Base-by-base conservation (phyloP, 1,140 invertebrate genomes). In the Phymorhynchus buccinoides region DNA sequence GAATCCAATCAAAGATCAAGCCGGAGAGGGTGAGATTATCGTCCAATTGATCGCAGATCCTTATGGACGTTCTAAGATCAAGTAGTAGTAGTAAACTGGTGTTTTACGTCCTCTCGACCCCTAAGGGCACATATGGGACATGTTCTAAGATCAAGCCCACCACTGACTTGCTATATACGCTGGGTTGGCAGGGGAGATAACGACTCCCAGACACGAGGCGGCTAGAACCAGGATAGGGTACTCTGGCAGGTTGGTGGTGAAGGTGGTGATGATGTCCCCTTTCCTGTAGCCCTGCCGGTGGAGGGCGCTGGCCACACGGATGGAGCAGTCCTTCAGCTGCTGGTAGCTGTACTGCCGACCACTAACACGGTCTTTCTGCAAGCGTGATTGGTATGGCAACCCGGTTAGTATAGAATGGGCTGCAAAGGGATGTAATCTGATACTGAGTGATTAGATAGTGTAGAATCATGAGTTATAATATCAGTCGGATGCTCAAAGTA, bases 221-320 rank as follows among this genome's bases (percentile, higher is more conserved):
- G 96, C 97, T 48, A 96, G 90, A 27, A 95, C 90, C 3, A 95
- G 94, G 7, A 96, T 94, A 0, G 95, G 93, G 91, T 95, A 96
- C 91, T 98, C 96, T 0, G 96, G 96, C n/a, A 95, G 91, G 93
- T 98, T 98, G 3, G 96, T 95, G 83, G 96, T 88, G 85, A 96
- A 94, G 12, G 97, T 83, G 12, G 95, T 96, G 3, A 97, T 88
- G 0, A 96, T 94, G 89, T 97, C 96, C 1, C 96, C 95, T 62
- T 95, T 94, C 86, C 93, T 93, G 3, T 97, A 92, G 42, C 96
- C 96, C 27, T 80, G 93, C 93, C 0, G 94, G 83, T 94, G 92
- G 18, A 97, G 93, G 86, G 95, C 95, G 78, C 95, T 95, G 1
- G 95, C 96, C n/a, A 97, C 94, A 71, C 95, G 95, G 89, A 94